A percentile compares a stretch with the other conserved stretches of the same genome.
These are phyloP conservation scores for Macrostomum cliftonense DNA, from an alignment of 2,888 invertebrate species.

Conservation along the genomic window DNA sequence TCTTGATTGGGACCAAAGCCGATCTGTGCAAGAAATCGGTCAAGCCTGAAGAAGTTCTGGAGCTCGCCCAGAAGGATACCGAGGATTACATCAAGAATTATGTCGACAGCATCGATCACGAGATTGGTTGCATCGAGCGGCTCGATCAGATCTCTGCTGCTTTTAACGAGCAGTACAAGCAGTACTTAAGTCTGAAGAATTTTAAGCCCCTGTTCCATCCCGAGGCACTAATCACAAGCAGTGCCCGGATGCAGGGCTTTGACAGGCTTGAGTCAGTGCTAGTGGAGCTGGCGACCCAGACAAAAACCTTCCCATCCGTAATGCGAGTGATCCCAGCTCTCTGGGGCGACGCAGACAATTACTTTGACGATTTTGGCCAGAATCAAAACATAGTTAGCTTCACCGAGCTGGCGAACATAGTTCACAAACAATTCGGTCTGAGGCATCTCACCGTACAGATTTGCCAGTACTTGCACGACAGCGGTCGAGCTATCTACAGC, in stretches of 20 bases:
- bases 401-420: constrained; percentile 22
- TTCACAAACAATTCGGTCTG: constrained; percentile 17
- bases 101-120: constrained; percentile 16
- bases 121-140: constrained; percentile 23
- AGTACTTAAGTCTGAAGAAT: constrained; percentile 23
- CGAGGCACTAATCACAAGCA: constrained; percentile 24
- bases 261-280: constrained; percentile 13
- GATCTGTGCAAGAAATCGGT: constrained; percentile 18
- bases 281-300: constrained; percentile 20
- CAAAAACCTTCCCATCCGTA: constrained; percentile 20
- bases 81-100: constrained; percentile 16
- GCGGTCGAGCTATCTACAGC: constrained; percentile 16
- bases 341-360: constrained; percentile 30
- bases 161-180: constrained; percentile 26
- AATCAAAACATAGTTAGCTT: constrained; percentile 24
- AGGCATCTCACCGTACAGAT: constrained; percentile 25
- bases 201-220: constrained; percentile 13
- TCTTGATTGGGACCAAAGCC: constrained; percentile 28
- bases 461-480: constrained; percentile 29
- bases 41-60: constrained; percentile 13
- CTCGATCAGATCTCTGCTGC: constrained; percentile 26
- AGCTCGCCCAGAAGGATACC: constrained; percentile 17
- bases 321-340: constrained; percentile 28
- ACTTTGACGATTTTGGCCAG: constrained; percentile 26
- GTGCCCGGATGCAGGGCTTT: constrained; percentile 19